Evolutionary conservation across 2,888 invertebrate species (phyloP).

Genomic region (Kryphioiulus occultus): DNA sequence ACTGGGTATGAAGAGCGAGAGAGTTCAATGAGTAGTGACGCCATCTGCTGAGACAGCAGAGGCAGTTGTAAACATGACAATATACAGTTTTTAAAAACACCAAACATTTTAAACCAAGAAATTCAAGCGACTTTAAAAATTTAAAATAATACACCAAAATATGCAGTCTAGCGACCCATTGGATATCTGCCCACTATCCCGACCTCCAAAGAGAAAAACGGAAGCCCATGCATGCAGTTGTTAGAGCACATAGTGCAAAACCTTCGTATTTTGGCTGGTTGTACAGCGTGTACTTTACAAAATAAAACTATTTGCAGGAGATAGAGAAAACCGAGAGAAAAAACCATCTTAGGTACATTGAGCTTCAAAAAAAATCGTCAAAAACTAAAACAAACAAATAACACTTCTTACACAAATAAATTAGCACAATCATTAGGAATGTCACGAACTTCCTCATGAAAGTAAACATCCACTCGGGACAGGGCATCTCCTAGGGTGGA

Average conservation of each 20-base stretch:
- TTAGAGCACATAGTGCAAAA: background rate
- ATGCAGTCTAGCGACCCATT: no score
- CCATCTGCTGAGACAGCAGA: no score
- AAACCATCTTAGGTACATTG: background rate
- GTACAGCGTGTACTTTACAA: background rate
- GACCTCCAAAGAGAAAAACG: background rate
- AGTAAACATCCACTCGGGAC: background rate
- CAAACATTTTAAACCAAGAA: no score
- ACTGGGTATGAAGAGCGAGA: no score
- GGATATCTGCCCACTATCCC: no score
- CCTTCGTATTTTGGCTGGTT: background rate
- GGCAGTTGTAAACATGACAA: no score
- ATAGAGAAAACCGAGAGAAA: background rate
- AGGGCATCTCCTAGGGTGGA: background rate
- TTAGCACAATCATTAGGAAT: background rate
- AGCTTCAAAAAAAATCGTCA: background rate
- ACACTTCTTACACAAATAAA: background rate
- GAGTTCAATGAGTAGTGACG: no score
- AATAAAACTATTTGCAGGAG: background rate
- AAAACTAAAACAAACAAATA: background rate
- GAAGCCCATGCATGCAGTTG: background rate
- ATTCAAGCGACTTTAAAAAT: no score
- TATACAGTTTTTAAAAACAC: no score
- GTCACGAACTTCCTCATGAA: background rate
- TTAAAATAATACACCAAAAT: no score